Base-by-base conservation (phyloP, 1,140 invertebrate species). In the Bactericera cockerelli region DNA sequence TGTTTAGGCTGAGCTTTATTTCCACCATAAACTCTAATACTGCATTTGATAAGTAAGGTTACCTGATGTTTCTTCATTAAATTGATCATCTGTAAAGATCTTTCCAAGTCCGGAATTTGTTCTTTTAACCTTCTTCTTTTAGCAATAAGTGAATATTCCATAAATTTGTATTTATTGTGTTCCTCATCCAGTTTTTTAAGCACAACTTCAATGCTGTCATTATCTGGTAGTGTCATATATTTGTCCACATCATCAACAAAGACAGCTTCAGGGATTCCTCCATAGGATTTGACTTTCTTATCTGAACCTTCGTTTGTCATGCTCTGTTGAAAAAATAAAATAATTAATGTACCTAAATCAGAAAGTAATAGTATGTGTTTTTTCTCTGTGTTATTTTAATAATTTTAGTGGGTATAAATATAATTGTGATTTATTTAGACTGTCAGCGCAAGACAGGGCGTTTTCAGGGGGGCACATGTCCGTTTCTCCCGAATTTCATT, bases 111-210 rank as follows among this genome's bases (percentile, higher is more conserved):
- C 14, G 93, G 93, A 62, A 98, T 89, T 75, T 97, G 93, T 60
- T 80, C 79, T 66, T 87, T 86, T 59, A 95, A 70, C 62, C 78
- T 82, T 67, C 81, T 81, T 61, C 85, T 83, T 67, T 92, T 93
- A 39, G 82, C 83, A 62, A 81, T 74, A 62, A 97, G 77, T 70
- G 92, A 94, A 64, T 81, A 84, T 74, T 97, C 94, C 87, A 98
- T 94, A 69, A 93, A 93, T 75, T 96, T 96, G 71, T 97, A 97
- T 77, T 97, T 96, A 60, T 82, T 83, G 74, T 93, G 89, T 70
- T 87, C 84, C 67, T 96, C 93, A 70, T 97, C 92, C 31, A 97
- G 74, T 64, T 77, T 80, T 66, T 83, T 83, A 38, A 97, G 73
- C 13, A 93, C 92, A 70, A 81, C 80, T 66, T 95, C 89, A 2